Evolutionary conservation across 2,113 vertebrate genomes (phyloP), one percentile per base, ranked within the genome.

Genomic region (Trematomus loennbergii): DNA sequence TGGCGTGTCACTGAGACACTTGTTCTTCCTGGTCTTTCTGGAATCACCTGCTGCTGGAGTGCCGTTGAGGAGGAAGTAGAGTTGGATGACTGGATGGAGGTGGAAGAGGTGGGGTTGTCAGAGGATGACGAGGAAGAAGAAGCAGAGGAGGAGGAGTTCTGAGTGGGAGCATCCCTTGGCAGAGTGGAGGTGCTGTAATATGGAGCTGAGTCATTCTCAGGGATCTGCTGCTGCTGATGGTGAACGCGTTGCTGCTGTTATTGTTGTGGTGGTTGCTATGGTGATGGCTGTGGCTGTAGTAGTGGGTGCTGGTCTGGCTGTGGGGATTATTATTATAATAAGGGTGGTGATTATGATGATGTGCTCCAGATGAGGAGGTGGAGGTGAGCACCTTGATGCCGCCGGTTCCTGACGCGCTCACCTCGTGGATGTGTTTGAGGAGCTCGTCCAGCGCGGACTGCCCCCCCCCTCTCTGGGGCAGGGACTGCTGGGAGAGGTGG

Each of bases 391-490:
- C 89, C 52, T 92, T 93, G 79, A 94, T 91, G 83, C 90, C 92
- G 0, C 90, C 89, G 0, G 72, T 90, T 4, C 92, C 91, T 0
- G 90, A 91, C 0, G 91, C 93, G 29, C 81, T 94, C 78, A 91
- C 90, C 82, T 95, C 96, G 0, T 96, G 96, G 78, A 97, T 95
- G 84, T 97, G 96, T 53, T 93, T 94, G 40, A 97, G 93, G 55
- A 97, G 94, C 75, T 97, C 96, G 62, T 97, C 96, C 73, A 97
- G 86, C 0, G 96, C 95, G 0, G 96, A 96, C 61, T 96, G 93
- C 9, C 96, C 96, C 69, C 94, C 94, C n/a, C 90, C 93, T 6
- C 92, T 87, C 86, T 90, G 94, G 12, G 45, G 91, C 48, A 92
- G 94, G 8, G 78, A 75, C 77, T 88, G 88, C 66, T 91, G 88